phyloP scores from a whole-genome alignment of 2,797 vertebrate genomes.

The Pseudochaenichthys georgianus region DNA sequence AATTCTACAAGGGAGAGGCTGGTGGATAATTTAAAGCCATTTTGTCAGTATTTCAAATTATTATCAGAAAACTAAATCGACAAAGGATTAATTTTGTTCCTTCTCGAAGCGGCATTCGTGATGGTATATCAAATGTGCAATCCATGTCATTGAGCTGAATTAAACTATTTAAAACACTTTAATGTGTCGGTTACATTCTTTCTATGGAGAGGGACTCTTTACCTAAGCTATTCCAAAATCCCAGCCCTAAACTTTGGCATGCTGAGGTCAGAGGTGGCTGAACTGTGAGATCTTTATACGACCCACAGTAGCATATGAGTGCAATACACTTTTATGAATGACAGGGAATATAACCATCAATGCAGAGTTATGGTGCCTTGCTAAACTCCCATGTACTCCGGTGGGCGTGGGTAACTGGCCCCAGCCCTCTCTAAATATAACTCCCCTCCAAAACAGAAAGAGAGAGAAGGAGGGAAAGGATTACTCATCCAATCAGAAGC shows the following conservation, averaged over 20 bases:
- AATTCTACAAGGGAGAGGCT: background rate
- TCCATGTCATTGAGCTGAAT: background rate
- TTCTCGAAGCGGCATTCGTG: background rate
- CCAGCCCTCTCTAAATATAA: constrained; percentile 80
- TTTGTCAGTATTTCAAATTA: background rate
- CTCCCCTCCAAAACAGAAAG: constrained; percentile 70
- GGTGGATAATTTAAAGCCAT: background rate
- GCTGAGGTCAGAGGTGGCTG: background rate
- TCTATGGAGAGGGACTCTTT: background rate
- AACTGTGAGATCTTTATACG: background rate
- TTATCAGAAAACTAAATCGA: background rate
- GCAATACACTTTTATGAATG: constrained; percentile 16
- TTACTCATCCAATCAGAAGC: constrained; percentile 79
- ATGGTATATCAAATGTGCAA: background rate
- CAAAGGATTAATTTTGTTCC: background rate
- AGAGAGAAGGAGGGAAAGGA: constrained; percentile 46
- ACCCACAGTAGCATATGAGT: background rate
- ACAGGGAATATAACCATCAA: constrained; percentile 8
- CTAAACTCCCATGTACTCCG: constrained; percentile 30
- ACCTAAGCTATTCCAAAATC: background rate
- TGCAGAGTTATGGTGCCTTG: constrained; percentile 17
- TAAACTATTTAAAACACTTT: background rate
- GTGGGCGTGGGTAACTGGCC: constrained; percentile 77
- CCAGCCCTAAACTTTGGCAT: background rate
- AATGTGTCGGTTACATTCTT: background rate